Evolutionary conservation across 2,113 vertebrate species (phyloP).

Genomic region (Sakesphorus luctuosus): DNA sequence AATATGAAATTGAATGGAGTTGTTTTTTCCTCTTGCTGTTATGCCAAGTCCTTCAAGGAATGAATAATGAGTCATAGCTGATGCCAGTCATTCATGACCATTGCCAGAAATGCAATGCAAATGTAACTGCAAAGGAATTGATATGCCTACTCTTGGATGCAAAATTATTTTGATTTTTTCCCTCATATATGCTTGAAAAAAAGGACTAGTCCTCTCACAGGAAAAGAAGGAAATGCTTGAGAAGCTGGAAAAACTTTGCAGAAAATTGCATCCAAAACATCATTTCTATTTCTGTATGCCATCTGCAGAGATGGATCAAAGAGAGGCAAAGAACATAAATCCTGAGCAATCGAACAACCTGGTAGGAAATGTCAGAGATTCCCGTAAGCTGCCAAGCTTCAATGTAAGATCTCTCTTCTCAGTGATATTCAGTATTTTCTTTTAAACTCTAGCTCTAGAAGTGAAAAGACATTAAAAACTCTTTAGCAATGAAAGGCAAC

Average conservation of each 20-base stretch:
- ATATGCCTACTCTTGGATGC: neutral
- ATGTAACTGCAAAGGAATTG: neutral
- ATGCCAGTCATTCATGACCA: neutral
- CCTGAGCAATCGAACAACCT: neutral
- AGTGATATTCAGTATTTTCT: neutral
- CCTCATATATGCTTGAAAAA: neutral
- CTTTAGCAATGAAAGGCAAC: neutral
- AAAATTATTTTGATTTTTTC: neutral
- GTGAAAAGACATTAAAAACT: neutral
- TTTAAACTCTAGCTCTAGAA: neutral
- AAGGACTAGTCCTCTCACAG: neutral
- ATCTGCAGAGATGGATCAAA: neutral
- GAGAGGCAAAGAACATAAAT: neutral
- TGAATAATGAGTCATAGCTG: neutral
- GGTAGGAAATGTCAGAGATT: neutral
- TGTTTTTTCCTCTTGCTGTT: neutral
- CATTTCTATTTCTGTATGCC: neutral
- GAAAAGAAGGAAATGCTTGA: neutral
- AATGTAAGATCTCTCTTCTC: neutral
- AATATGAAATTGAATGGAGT: neutral
- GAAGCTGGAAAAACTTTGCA: neutral
- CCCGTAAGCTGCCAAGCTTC: neutral
- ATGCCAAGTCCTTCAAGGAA: neutral
- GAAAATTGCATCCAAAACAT: neutral
- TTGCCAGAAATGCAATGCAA: conserved; percentile 27